Evolutionary conservation across 2,797 vertebrate species (phyloP).

Genomic region (Rhinichthys osculus): DNA sequence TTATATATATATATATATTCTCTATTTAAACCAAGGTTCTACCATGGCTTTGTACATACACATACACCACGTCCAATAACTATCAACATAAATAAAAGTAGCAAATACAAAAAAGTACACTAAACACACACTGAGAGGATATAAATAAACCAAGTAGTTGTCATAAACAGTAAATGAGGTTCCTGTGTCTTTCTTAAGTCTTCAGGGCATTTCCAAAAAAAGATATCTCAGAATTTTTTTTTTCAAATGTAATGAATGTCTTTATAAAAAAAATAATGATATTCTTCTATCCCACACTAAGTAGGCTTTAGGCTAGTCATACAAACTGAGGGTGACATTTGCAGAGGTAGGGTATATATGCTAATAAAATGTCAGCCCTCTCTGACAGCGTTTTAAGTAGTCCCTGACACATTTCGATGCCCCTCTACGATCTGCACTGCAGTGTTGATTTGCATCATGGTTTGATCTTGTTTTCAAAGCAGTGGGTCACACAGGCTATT

Average conservation of each 20-base stretch:
- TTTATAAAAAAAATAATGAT: slow-evolving; percentile 44
- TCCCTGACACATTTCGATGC: slow-evolving; percentile 29
- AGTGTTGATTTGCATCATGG: slow-evolving; percentile 26
- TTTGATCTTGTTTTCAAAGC: slow-evolving; percentile 30
- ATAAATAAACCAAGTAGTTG: not conserved
- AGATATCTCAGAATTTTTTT: not conserved
- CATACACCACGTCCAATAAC: not conserved
- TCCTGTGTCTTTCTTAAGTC: not conserved
- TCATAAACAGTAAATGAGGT: slow-evolving; percentile 31
- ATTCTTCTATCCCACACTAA: slow-evolving; percentile 42
- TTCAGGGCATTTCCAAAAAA: slow-evolving; percentile 21
- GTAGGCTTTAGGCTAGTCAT: slow-evolving; percentile 38
- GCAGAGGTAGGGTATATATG: slow-evolving; percentile 38
- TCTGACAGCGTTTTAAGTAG: slow-evolving; percentile 42
- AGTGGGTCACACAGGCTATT: slow-evolving; percentile 21
- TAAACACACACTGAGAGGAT: not conserved
- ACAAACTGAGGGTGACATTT: slow-evolving; percentile 50
- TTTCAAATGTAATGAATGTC: slow-evolving; percentile 38
- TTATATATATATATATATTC: not conserved
- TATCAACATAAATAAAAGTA: too few relatives aligned
- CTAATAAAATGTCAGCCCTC: slow-evolving; percentile 44
- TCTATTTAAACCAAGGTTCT: not conserved
- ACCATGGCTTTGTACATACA: not conserved
- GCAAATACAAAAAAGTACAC: not conserved
- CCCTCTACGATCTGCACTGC: slow-evolving; percentile 1